Base-by-base conservation (phyloP, 2,888 invertebrate species). In the Sphaeridia pumilis region DNA sequence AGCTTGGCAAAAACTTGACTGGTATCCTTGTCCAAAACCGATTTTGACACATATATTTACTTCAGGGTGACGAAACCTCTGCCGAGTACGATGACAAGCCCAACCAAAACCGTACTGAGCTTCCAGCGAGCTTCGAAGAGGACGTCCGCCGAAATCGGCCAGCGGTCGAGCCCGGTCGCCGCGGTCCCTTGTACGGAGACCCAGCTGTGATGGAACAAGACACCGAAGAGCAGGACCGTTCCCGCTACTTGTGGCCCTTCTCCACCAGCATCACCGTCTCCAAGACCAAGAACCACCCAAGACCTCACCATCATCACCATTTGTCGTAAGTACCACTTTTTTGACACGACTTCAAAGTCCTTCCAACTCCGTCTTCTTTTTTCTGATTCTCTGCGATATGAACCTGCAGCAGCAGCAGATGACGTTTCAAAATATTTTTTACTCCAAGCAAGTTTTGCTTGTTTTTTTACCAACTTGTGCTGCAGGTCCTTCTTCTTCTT, bases 221-320 rank as follows among this genome's bases (percentile, higher is more conserved):
- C 7, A 60, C 59, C n/a, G 58, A 52, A 4, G 53, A 57, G 36
- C 48, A 46, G 14, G 59, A 58, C 4, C 59, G 59, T 46, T 51
- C 57, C 4, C 48, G 63, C 10, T 47, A 57, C 17, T 35, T 63
- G 2, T 63, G 63, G 63, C 63, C 63, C 2, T 61, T 63, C 42
- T 59, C 59, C 12, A 57, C 61, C 3, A 25, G 35, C 5, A 46
- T 52, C 41, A 52, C 52, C 4, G 43, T 53, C 44, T 26, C 47
- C 21, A 53, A 53, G 36, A 34, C 25, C 2, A 48, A 53, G 22
- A 25, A n/a, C 10, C 28, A 17, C 17, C 43, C 7, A 1, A 47
- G 21, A 24, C 44, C 21, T 12, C 52, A 47, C 43, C 28, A 22
- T 17, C n/a, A n/a, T n/a, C 28, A 17, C 3, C 53, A 46, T 47